Percentiles rank a stretch among this genome's conserved stretches.
These are phyloP conservation scores for Pelusios castaneus DNA, from an alignment of 2,113 vertebrate genomes.

Conservation along the genomic window DNA sequence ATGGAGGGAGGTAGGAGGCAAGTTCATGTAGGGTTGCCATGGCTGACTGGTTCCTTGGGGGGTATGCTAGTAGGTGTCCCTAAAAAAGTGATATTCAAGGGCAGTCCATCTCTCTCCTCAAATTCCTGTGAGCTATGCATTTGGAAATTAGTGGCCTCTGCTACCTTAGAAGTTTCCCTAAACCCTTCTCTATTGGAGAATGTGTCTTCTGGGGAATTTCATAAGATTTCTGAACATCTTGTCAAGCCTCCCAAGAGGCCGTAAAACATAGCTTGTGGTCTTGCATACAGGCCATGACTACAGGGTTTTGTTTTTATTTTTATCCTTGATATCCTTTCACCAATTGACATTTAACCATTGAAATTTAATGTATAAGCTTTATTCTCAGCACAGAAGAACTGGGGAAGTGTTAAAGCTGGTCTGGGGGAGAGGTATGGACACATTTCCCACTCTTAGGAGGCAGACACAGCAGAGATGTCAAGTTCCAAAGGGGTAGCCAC, in stretches of 20 bases:
- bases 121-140: neutral
- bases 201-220: too few relatives aligned
- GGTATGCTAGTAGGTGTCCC: too few relatives aligned
- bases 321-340: neutral
- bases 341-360: too few relatives aligned
- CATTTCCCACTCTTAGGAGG: neutral
- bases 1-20: neutral
- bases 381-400: neutral
- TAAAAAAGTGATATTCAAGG: too few relatives aligned
- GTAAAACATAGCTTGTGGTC: too few relatives aligned
- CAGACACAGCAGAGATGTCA: neutral
- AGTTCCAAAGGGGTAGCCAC: too few relatives aligned
- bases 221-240: neutral
- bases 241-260: neutral
- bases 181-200: neutral
- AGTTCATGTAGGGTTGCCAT: neutral
- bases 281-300: too few relatives aligned
- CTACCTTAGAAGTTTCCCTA: neutral
- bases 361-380: neutral
- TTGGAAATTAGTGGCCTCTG: neutral
- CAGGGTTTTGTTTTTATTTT: neutral
- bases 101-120: neutral
- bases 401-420: rapidly evolving
- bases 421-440: too few relatives aligned
- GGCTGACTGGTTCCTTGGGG: neutral